Evolutionary conservation across 2,888 invertebrate genomes (phyloP).

Genomic region (Dichetophora obliterata): DNA sequence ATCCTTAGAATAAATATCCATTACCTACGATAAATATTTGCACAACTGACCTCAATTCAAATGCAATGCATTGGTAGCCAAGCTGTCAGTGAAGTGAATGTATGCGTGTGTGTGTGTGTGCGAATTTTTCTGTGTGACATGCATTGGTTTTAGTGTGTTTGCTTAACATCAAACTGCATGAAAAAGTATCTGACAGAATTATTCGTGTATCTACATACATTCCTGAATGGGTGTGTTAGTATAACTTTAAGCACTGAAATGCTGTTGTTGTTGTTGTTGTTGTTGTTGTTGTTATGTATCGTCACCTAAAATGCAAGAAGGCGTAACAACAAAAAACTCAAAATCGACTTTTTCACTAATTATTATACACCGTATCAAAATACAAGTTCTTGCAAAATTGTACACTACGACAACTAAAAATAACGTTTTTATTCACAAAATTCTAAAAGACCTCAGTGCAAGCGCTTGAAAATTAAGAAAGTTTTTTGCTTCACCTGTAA

Average conservation of each 20-base stretch:
- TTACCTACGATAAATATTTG: slow-evolving; percentile 66
- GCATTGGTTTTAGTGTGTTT: slow-evolving; percentile 5
- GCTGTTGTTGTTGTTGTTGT: too few species aligned
- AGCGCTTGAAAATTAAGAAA: too few species aligned
- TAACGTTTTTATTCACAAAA: too few species aligned
- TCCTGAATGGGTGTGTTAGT: background rate
- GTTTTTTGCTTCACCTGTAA: too few species aligned
- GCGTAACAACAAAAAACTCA: too few species aligned
- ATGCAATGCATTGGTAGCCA: slow-evolving; percentile 50
- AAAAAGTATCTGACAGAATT: background rate
- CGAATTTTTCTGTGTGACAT: slow-evolving; percentile 21
- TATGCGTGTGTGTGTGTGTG: slow-evolving; percentile 17
- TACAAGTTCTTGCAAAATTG: too few species aligned
- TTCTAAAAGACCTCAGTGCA: too few species aligned
- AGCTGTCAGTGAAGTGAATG: background rate
- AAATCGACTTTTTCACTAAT: too few species aligned
- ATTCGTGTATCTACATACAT: background rate
- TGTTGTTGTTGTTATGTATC: too few species aligned
- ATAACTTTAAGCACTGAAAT: background rate
- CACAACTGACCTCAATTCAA: slow-evolving; percentile 65
- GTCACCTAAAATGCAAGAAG: too few species aligned
- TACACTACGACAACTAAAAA: too few species aligned
- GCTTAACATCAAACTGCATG: background rate
- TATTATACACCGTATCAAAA: too few species aligned
- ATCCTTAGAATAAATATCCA: slow-evolving; percentile 61